phyloP scores from a whole-genome alignment of 2,888 invertebrate species.

The Polydesmus complanatus region DNA sequence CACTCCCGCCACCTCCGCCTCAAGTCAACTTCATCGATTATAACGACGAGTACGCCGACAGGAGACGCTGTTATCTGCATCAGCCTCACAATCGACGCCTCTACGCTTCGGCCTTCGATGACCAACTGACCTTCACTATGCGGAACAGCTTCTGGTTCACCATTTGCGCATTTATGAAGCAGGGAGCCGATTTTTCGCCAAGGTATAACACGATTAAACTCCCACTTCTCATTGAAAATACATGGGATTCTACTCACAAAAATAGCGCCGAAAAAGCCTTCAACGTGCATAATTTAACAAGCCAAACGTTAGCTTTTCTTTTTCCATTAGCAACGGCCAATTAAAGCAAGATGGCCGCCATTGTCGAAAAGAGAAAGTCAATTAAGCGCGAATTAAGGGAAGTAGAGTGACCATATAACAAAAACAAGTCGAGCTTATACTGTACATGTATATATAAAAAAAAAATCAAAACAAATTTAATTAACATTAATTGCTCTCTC shows the following conservation, averaged over 20 bases:
- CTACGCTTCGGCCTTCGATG: slow-evolving; percentile 11
- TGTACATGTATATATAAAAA: not conserved
- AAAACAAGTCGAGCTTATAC: too few species aligned
- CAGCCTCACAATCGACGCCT: not conserved
- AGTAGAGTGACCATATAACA: too few species aligned
- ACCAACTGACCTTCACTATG: slow-evolving; percentile 33
- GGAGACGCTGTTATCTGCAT: not conserved
- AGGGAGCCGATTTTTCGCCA: slow-evolving; percentile 43
- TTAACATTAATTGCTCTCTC: too few species aligned
- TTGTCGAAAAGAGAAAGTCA: not conserved
- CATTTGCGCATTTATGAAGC: slow-evolving; percentile 43
- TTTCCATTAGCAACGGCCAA: too few species aligned
- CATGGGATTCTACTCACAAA: not conserved
- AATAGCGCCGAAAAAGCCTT: not conserved
- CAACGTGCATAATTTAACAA: too few species aligned
- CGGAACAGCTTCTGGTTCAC: slow-evolving; percentile 45
- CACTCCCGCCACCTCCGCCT: too few species aligned
- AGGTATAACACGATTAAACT: slow-evolving; percentile 30
- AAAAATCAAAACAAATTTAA: not conserved
- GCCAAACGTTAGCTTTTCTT: too few species aligned
- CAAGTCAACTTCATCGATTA: slow-evolving; percentile 16
- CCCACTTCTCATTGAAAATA: not conserved
- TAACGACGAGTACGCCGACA: not conserved
- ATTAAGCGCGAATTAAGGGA: too few species aligned
- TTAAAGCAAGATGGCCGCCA: not conserved